Conservation (phyloP, 2,797 vertebrate species). For the Lepidocolaptes lacrymiger region DNA sequence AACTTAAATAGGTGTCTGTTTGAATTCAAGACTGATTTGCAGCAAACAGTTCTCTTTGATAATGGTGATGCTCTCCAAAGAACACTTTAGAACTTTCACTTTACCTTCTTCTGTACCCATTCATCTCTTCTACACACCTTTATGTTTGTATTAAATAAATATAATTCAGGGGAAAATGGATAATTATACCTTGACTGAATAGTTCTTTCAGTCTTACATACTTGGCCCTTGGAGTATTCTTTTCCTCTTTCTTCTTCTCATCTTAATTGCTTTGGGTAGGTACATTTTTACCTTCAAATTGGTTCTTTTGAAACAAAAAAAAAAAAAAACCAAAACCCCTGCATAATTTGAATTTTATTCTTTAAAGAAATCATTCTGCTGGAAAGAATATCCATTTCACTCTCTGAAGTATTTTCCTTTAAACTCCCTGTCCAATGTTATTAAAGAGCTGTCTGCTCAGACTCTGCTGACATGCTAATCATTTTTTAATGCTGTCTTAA, state of each 20-base stretch:
- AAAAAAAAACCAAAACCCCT: background rate
- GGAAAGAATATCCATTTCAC: constrained; percentile 38
- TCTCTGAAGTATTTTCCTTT: constrained; percentile 14
- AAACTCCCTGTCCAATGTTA: background rate
- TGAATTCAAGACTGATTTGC: background rate
- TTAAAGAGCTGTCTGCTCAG: constrained; percentile 12
- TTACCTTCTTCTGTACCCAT: background rate
- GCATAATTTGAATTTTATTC: constrained; percentile 28
- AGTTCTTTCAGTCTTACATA: background rate
- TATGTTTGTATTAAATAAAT: constrained; percentile 37
- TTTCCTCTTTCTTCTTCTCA: constrained; percentile 7
- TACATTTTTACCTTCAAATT: constrained; percentile 43
- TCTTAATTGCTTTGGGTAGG: constrained; percentile 39
- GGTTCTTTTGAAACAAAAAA: background rate
- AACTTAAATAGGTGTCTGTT: background rate
- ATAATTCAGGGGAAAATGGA: background rate
- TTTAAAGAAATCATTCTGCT: constrained; percentile 27
- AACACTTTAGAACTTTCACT: background rate
- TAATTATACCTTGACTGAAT: constrained; percentile 12
- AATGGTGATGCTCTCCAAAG: background rate
- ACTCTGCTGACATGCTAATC: background rate
- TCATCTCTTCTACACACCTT: background rate
- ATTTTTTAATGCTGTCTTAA: constrained; percentile 8
- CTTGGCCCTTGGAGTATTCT: constrained; percentile 11
- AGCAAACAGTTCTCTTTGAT: background rate